Conservation (phyloP, 2,888 invertebrate genomes). For the Allophyes oxyacanthae region DNA sequence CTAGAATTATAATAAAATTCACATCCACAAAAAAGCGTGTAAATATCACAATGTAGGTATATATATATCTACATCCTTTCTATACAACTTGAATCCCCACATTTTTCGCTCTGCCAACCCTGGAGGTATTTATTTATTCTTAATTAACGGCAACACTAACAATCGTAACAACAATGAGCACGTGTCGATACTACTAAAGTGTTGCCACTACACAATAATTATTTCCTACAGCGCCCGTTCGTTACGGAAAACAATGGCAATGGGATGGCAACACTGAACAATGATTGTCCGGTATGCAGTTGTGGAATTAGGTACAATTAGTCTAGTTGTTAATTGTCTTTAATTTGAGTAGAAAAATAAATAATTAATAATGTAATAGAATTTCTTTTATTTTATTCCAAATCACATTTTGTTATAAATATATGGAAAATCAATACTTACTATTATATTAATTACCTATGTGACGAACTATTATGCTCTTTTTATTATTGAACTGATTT, state of each 20-base stretch:
- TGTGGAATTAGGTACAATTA: conserved; percentile 61
- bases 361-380: no score
- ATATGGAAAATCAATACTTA: no score
- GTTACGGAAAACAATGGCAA: conserved; percentile 72
- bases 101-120: conserved; percentile 37
- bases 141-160: conserved; percentile 58
- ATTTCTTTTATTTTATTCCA: no score
- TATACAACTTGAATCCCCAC: conserved; percentile 14
- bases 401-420: no score
- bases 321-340: conserved; percentile 47
- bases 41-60: no score
- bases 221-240: conserved; percentile 83
- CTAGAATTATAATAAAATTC: no score
- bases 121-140: conserved; percentile 50
- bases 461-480: no score
- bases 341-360: conserved; percentile 18
- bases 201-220: conserved; percentile 85
- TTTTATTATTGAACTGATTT: no score
- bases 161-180: conserved; percentile 61
- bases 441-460: no score
- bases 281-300: conserved; percentile 67
- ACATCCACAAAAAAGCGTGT: no score
- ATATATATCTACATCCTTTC: no score
- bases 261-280: conserved; percentile 76
- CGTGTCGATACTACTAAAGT: conserved; percentile 76